Percentiles rank a stretch among this genome's conserved stretches.
Evolutionary conservation across 2,888 invertebrate genomes (phyloP).

Genomic region (Hylaea fasciaria): DNA sequence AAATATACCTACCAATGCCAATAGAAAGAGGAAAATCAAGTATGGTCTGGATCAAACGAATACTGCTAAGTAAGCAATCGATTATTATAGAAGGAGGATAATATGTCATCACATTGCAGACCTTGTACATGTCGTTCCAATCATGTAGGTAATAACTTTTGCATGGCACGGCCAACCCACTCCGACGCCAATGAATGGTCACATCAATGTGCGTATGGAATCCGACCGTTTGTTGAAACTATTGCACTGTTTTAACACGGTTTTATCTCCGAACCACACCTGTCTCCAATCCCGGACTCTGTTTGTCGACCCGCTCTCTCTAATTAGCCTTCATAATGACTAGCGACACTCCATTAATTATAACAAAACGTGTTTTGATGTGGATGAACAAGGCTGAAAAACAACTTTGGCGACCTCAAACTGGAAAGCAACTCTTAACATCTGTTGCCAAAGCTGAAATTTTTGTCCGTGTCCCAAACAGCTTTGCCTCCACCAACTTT

Average conservation of each 20-base stretch:
- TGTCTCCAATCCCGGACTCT: slow-evolving; percentile 67
- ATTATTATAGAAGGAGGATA: too few relatives aligned
- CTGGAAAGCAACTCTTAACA: slow-evolving; percentile 56
- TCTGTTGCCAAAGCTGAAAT: slow-evolving; percentile 57
- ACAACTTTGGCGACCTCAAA: slow-evolving; percentile 54
- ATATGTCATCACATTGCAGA: too few relatives aligned
- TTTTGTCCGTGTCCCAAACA: slow-evolving; percentile 49
- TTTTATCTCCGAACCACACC: slow-evolving; percentile 60
- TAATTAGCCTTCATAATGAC: slow-evolving; percentile 72
- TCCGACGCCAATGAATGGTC: too few relatives aligned
- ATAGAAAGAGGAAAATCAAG: too few relatives aligned
- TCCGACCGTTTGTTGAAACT: slow-evolving; percentile 2
- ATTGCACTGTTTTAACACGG: slow-evolving; percentile 11
- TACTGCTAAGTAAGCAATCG: too few relatives aligned
- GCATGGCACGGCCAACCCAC: too few relatives aligned
- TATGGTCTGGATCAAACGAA: too few relatives aligned
- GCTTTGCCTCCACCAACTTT: slow-evolving; percentile 51
- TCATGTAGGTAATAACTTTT: too few relatives aligned
- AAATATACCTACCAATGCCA: too few relatives aligned
- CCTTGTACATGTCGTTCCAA: too few relatives aligned
- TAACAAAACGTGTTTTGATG: slow-evolving; percentile 61
- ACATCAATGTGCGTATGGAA: slow-evolving; percentile 6
- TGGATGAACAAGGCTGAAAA: slow-evolving; percentile 57
- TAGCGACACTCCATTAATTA: slow-evolving; percentile 74
- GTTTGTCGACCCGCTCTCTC: slow-evolving; percentile 65